Conservation (phyloP, 2,888 invertebrate species). For the Agrilus cyanescens region DNA sequence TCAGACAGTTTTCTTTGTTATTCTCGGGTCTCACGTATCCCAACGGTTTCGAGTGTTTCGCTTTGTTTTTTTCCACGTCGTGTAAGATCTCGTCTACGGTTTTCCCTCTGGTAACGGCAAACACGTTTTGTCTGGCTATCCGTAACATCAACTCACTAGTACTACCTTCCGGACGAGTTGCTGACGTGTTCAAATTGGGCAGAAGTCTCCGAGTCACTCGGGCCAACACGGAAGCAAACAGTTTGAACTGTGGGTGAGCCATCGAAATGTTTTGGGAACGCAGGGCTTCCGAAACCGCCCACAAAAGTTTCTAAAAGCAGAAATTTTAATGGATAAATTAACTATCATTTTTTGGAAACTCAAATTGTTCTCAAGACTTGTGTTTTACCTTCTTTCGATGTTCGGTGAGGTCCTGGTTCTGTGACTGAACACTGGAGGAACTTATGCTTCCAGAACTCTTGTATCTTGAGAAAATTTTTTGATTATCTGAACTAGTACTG, state of each 20-base stretch:
- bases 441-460: constrained; percentile 9
- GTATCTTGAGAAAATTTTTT: neutral
- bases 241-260: constrained; percentile 58
- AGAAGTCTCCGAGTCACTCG: constrained; percentile 53
- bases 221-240: constrained; percentile 55
- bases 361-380: neutral
- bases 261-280: constrained; percentile 57
- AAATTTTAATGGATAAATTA: constrained; percentile 2
- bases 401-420: constrained; percentile 44
- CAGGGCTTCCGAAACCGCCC: constrained; percentile 70
- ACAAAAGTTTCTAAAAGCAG: constrained; percentile 57
- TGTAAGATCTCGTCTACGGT: constrained; percentile 50
- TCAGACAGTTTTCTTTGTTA: too few species aligned
- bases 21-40: constrained; percentile 40
- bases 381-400: constrained; percentile 48
- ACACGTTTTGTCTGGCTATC: constrained; percentile 52
- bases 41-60: constrained; percentile 34
- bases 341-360: neutral
- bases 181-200: constrained; percentile 39
- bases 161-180: constrained; percentile 41
- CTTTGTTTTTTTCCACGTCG: constrained; percentile 25
- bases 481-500: constrained; percentile 6
- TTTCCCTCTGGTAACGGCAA: constrained; percentile 51
- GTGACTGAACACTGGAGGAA: constrained; percentile 13
- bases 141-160: constrained; percentile 66